These are phyloP conservation scores for Orius insidiosus DNA, from an alignment of 1,140 invertebrate genomes.

Conservation along the genomic window DNA sequence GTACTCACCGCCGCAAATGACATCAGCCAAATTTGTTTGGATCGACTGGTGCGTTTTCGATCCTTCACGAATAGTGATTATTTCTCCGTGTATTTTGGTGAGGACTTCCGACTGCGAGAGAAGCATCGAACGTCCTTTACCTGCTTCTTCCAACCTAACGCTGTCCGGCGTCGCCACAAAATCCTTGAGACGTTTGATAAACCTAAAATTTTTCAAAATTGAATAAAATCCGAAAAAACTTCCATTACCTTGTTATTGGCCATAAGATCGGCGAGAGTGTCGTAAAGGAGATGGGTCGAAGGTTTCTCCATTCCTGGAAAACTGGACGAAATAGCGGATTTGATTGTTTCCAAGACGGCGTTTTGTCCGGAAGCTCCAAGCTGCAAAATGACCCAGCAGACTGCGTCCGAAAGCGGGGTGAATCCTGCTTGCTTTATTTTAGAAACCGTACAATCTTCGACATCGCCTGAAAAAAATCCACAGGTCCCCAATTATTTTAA, in stretches of 20 bases:
- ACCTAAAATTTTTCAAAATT: conserved; percentile 30
- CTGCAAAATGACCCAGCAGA: conserved; percentile 82
- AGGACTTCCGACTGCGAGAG: conserved; percentile 72
- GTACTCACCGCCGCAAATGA: conserved; percentile 61
- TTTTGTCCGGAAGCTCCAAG: conserved; percentile 57
- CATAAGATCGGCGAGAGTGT: conserved; percentile 71
- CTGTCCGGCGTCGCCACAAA: conserved; percentile 71
- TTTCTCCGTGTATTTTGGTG: conserved; percentile 65
- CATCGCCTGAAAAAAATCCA: conserved; percentile 58
- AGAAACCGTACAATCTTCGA: conserved; percentile 73
- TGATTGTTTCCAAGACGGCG: conserved; percentile 60
- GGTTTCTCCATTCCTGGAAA: conserved; percentile 78
- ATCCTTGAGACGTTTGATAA: conserved; percentile 65
- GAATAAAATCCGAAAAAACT: background rate
- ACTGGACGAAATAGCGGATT: conserved; percentile 44
- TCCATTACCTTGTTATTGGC: conserved; percentile 51
- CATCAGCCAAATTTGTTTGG: conserved; percentile 74
- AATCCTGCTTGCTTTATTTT: conserved; percentile 83
- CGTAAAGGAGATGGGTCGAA: conserved; percentile 65
- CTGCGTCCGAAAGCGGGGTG: conserved; percentile 80
- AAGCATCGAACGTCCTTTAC: conserved; percentile 32
- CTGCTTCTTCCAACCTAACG: conserved; percentile 28
- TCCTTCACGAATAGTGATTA: conserved; percentile 62
- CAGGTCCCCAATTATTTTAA: no score
- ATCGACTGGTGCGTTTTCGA: conserved; percentile 71